Evolutionary conservation across 2,888 invertebrate species (phyloP).

Genomic region (Lithophane leautieri): DNA sequence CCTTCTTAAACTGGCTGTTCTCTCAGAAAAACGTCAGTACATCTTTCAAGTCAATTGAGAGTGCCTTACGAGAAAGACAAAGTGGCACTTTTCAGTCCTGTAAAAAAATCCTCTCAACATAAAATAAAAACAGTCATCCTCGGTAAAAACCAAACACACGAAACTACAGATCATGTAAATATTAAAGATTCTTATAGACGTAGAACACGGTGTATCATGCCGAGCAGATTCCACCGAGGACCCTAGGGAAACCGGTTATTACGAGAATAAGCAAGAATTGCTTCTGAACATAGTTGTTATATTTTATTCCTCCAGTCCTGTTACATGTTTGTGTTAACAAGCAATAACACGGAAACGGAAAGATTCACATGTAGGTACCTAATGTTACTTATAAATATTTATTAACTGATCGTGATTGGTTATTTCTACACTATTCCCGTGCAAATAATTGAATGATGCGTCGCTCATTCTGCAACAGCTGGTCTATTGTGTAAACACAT

Average conservation of each 20-base stretch:
- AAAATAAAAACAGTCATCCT: neutral
- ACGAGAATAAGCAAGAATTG: slow-evolving; percentile 31
- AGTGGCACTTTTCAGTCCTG: neutral
- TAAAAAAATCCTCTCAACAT: neutral
- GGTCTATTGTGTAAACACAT: no score
- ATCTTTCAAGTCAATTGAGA: neutral
- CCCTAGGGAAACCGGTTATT: slow-evolving; percentile 41
- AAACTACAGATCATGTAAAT: slow-evolving; percentile 3
- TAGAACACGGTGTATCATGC: neutral
- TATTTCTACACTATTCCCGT: neutral
- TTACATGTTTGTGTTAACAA: slow-evolving; percentile 39
- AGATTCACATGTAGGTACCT: slow-evolving; percentile 2
- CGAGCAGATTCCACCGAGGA: neutral
- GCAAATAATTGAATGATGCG: neutral
- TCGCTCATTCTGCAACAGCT: neutral
- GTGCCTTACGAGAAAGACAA: neutral
- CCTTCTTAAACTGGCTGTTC: neutral
- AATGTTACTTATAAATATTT: slow-evolving; percentile 29
- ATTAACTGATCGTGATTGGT: neutral
- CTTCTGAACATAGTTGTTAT: slow-evolving; percentile 26
- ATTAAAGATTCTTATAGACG: slow-evolving; percentile 19
- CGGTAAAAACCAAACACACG: neutral
- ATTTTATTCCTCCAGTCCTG: slow-evolving; percentile 51
- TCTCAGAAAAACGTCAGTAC: neutral
- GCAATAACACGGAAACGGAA: slow-evolving; percentile 36